A percentile compares a stretch with the other conserved stretches of the same genome.
These are phyloP conservation scores for Drosophila murphyi DNA, from an alignment of 1,140 invertebrate genomes.

Conservation along the genomic window DNA sequence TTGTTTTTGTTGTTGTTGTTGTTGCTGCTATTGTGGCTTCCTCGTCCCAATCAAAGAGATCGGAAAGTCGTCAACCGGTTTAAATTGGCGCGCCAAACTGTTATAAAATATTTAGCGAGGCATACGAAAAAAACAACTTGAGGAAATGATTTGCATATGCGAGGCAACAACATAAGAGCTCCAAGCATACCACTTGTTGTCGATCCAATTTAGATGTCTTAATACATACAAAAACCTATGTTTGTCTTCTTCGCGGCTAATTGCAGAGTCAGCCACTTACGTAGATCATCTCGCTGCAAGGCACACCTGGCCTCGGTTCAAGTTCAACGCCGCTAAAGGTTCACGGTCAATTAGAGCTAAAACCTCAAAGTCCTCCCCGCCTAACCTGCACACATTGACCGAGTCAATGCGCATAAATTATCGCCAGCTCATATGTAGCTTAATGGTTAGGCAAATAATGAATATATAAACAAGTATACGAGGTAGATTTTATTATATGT, in stretches of 20 bases:
- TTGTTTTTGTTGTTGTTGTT: slow-evolving; percentile 10
- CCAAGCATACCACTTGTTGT: slow-evolving; percentile 4
- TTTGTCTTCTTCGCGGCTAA: slow-evolving; percentile 45
- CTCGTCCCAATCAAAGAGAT: slow-evolving; percentile 51
- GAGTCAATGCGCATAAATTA: slow-evolving; percentile 45
- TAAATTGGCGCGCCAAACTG: slow-evolving; percentile 57
- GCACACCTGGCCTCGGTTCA: slow-evolving; percentile 55
- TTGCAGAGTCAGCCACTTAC: slow-evolving; percentile 55
- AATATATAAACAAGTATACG: slow-evolving; percentile 23
- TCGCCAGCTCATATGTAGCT: slow-evolving; percentile 33
- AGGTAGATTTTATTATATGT: slow-evolving; percentile 33
- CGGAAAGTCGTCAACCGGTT: slow-evolving; percentile 57
- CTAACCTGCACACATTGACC: slow-evolving; percentile 1
- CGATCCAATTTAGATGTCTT: slow-evolving; percentile 63
- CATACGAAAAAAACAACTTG: slow-evolving; percentile 54
- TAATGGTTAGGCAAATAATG: slow-evolving; percentile 51
- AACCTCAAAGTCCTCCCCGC: not conserved
- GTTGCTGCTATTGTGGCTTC: slow-evolving; percentile 50
- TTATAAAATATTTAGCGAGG: slow-evolving; percentile 40
- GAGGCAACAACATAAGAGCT: slow-evolving; percentile 9
- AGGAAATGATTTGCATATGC: slow-evolving; percentile 77
- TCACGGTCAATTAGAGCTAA: slow-evolving; percentile 73
- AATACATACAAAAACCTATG: not conserved
- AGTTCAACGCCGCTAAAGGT: slow-evolving; percentile 65
- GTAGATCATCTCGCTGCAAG: slow-evolving; percentile 41